Evolutionary conservation across 2,888 invertebrate genomes (phyloP).

Genomic region (Pilophorus perplexus): DNA sequence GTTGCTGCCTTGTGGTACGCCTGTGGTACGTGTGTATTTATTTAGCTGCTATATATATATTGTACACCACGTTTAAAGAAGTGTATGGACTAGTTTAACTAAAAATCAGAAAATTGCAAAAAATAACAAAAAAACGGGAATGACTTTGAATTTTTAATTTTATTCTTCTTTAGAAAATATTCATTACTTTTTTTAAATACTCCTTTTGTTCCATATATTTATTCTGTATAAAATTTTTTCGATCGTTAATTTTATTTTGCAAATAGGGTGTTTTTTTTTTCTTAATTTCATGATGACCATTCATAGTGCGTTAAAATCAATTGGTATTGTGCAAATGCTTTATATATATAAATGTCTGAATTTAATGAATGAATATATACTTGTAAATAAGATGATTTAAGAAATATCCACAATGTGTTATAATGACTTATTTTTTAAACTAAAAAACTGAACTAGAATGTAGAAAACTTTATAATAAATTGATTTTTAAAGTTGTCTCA

Average conservation of each 20-base stretch:
- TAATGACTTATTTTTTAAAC: slow-evolving; percentile 47
- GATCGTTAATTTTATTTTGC: slow-evolving; percentile 38
- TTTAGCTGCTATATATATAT: slow-evolving; percentile 40
- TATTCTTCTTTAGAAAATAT: slow-evolving; percentile 14
- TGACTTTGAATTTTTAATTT: slow-evolving; percentile 6
- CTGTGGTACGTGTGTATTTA: slow-evolving; percentile 46
- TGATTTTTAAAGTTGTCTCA: slow-evolving; percentile 47
- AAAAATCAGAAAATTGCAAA: background rate
- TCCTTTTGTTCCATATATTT: slow-evolving; percentile 33
- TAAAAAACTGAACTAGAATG: slow-evolving; percentile 47
- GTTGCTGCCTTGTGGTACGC: slow-evolving; percentile 9
- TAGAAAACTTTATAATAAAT: slow-evolving; percentile 47
- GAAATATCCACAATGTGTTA: slow-evolving; percentile 46
- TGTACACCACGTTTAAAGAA: slow-evolving; percentile 33
- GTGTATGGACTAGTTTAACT: slow-evolving; percentile 35
- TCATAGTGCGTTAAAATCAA: slow-evolving; percentile 43
- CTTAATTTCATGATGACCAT: slow-evolving; percentile 25
- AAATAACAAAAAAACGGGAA: slow-evolving; percentile 20
- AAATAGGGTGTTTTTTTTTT: slow-evolving; percentile 40
- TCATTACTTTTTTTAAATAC: slow-evolving; percentile 14
- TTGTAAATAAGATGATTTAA: slow-evolving; percentile 50
- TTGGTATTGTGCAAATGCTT: slow-evolving; percentile 51
- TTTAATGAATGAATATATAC: slow-evolving; percentile 50
- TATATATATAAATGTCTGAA: slow-evolving; percentile 51
- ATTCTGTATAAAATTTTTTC: slow-evolving; percentile 30